Evolutionary conservation across 2,113 vertebrate genomes (phyloP).

Genomic region (Struthio camelus): DNA sequence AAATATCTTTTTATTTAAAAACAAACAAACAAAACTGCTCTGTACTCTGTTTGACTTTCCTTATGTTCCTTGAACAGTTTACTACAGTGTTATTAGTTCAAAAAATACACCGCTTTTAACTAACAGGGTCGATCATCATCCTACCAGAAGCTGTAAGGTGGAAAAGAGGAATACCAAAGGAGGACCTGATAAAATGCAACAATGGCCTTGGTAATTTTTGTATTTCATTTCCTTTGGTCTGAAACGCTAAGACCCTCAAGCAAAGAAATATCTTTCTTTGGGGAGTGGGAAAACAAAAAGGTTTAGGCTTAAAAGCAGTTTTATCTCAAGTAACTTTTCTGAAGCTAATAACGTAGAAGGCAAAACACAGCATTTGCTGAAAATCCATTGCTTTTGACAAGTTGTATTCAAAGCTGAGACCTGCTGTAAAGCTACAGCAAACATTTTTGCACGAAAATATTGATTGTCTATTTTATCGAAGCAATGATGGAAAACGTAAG

Average conservation of each 20-base stretch:
- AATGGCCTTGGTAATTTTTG: neutral
- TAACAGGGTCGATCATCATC: neutral
- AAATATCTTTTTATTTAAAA: neutral
- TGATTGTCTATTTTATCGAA: neutral
- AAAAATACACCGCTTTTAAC: neutral
- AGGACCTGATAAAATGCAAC: neutral
- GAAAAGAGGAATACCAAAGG: neutral
- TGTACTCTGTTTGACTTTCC: neutral
- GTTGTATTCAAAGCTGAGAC: neutral
- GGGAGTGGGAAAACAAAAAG: neutral
- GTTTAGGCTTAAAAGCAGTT: neutral
- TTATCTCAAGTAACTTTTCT: neutral
- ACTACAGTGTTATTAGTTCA: neutral
- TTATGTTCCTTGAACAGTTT: neutral
- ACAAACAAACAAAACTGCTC: neutral
- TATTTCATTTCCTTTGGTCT: neutral
- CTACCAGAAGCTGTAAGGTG: neutral
- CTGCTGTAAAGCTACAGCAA: neutral
- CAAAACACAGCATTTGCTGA: neutral
- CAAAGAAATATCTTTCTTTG: neutral
- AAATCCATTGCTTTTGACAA: neutral
- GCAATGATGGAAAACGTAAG: neutral
- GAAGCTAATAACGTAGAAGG: neutral
- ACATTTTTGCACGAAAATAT: neutral
- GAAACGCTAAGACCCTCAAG: neutral